A percentile compares a stretch with the other conserved stretches of the same genome.
phyloP scores from a whole-genome alignment of 1,140 invertebrate species.

The Drosophila grimshawi region DNA sequence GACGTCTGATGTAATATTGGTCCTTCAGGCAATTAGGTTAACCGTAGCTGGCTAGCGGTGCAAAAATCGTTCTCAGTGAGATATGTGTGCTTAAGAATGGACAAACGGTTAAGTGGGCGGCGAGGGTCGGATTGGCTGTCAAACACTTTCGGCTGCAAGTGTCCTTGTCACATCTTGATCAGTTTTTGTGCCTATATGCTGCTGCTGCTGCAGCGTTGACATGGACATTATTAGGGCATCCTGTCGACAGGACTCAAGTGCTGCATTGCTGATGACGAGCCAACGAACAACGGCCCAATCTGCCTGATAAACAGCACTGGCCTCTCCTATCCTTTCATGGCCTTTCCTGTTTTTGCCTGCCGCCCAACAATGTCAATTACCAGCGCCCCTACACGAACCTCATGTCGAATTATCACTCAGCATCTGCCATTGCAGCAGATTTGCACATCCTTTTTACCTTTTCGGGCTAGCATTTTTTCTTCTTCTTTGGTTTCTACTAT shows the following conservation, averaged over 20 bases:
- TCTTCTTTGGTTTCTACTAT: constrained; percentile 1
- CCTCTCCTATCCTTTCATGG: not conserved
- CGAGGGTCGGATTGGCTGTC: not conserved
- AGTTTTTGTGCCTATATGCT: constrained; percentile 21
- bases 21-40: constrained; percentile 45
- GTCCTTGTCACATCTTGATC: constrained; percentile 49
- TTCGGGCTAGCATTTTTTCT: constrained; percentile 7
- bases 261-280: constrained; percentile 43
- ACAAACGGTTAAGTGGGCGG: too few relatives aligned
- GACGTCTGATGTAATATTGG: not conserved
- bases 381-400: constrained; percentile 45
- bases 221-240: constrained; percentile 39
- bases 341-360: constrained; percentile 14
- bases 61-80: constrained; percentile 20
- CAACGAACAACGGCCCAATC: constrained; percentile 5
- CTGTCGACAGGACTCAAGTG: constrained; percentile 27
- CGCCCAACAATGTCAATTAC: constrained; percentile 63
- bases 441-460: constrained; percentile 46
- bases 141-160: constrained; percentile 48
- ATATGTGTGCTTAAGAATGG: not conserved
- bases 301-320: constrained; percentile 39
- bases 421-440: constrained; percentile 43
- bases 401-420: constrained; percentile 65
- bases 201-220: constrained; percentile 26
- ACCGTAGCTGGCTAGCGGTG: not conserved